These are phyloP conservation scores for Druon quercuslanigerum DNA, from an alignment of 1,140 invertebrate species.

Conservation along the genomic window DNA sequence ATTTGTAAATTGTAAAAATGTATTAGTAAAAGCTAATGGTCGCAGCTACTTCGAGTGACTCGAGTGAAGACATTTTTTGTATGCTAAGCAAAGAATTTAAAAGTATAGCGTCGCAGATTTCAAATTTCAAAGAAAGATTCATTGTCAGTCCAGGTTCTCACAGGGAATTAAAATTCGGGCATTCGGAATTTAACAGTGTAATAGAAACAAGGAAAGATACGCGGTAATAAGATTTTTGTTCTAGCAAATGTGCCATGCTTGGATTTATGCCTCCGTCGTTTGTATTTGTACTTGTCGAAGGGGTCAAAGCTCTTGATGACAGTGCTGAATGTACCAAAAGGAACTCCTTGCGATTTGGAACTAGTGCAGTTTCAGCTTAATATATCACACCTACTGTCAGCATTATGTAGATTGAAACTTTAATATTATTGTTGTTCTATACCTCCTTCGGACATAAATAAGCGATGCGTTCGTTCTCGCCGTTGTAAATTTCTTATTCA, in stretches of 20 bases:
- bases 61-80: conserved; percentile 45
- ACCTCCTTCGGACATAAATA: not conserved
- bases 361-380: conserved; percentile 24
- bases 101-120: conserved; percentile 33
- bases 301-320: conserved; percentile 10
- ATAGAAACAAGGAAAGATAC: conserved; percentile 47
- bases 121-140: conserved; percentile 45
- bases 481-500: conserved; percentile 43
- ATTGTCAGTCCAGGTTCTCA: conserved; percentile 50
- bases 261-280: conserved; percentile 38
- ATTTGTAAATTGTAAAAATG: conserved; percentile 73
- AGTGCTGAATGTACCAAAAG: conserved; percentile 38
- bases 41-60: conserved; percentile 32
- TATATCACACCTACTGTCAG: conserved; percentile 33
- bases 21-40: conserved; percentile 35
- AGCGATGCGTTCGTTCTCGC: conserved; percentile 42
- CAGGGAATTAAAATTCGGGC: conserved; percentile 56
- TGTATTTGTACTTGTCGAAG: conserved; percentile 3
- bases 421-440: conserved; percentile 42
- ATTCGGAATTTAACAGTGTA: conserved; percentile 54
- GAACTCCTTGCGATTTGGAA: not conserved
- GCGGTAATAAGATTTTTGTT: conserved; percentile 44
- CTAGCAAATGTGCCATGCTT: conserved; percentile 59
- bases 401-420: conserved; percentile 41
- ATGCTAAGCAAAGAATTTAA: conserved; percentile 45